phyloP scores from a whole-genome alignment of 2,113 vertebrate species.

The Mesoclemmys tuberculata region DNA sequence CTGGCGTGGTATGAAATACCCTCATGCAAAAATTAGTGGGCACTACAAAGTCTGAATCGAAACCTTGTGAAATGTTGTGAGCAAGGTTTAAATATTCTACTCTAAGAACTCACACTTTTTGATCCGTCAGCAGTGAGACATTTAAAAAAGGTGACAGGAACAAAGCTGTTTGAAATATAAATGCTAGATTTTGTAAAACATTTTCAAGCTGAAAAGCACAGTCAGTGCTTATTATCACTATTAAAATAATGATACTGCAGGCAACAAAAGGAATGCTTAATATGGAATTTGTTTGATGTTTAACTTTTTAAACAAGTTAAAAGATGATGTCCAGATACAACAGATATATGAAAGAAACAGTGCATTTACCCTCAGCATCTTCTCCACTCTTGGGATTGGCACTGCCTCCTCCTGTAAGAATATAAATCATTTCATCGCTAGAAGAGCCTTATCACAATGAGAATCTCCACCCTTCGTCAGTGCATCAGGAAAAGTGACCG shows the following conservation, averaged over 20 bases:
- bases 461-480: neutral
- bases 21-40: neutral
- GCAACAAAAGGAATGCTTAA: neutral
- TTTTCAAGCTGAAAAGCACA: neutral
- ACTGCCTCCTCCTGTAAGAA: conserved; percentile 32
- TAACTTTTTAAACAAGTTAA: neutral
- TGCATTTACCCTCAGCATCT: conserved; percentile 24
- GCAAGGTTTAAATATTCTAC: neutral
- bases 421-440: neutral
- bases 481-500: neutral
- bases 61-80: neutral
- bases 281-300: neutral
- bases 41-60: neutral
- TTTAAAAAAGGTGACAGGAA: neutral
- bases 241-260: neutral
- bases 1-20: neutral
- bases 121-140: neutral
- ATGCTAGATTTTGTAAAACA: neutral
- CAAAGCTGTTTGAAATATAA: neutral
- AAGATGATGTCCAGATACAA: neutral
- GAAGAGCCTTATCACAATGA: neutral
- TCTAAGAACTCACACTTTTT: neutral
- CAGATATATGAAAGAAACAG: neutral
- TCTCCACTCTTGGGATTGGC: neutral
- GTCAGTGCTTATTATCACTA: neutral